Percentiles rank a stretch among this genome's conserved stretches.
phyloP scores from a whole-genome alignment of 1,140 invertebrate genomes.

The Megathymus violae region DNA sequence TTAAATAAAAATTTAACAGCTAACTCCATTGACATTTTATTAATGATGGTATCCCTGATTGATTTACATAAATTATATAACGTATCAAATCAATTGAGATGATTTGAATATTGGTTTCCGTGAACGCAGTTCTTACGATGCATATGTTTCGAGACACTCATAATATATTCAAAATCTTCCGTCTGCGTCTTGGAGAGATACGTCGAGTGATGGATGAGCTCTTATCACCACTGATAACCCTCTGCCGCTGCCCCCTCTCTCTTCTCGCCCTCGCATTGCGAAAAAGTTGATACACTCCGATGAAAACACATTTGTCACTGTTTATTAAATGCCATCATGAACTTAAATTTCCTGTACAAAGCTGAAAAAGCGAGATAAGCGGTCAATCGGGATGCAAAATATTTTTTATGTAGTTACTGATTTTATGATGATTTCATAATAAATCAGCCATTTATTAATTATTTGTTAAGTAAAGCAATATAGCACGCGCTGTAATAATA shows the following conservation, averaged over 20 bases:
- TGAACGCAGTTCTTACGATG: too few species aligned
- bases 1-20: too few species aligned
- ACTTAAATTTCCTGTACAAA: neutral
- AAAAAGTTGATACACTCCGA: conserved; percentile 30
- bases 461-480: neutral
- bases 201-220: conserved; percentile 72
- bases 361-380: neutral
- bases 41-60: too few species aligned
- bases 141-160: too few species aligned
- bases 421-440: too few species aligned
- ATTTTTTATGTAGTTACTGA: too few species aligned
- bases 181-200: conserved; percentile 49
- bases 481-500: neutral
- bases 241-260: conserved; percentile 52
- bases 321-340: conserved; percentile 2
- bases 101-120: too few species aligned
- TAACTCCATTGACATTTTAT: too few species aligned
- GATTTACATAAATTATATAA: too few species aligned
- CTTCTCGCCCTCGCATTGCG: conserved; percentile 32
- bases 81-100: too few species aligned
- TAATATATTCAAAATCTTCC: conserved; percentile 70
- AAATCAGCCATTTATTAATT: too few species aligned
- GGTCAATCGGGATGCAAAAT: neutral
- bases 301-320: conserved; percentile 23
- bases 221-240: conserved; percentile 77